A percentile compares a stretch with the other conserved stretches of the same genome.
Evolutionary conservation across 2,797 vertebrate genomes (phyloP).

Genomic region (Chiropotes sagulatus): DNA sequence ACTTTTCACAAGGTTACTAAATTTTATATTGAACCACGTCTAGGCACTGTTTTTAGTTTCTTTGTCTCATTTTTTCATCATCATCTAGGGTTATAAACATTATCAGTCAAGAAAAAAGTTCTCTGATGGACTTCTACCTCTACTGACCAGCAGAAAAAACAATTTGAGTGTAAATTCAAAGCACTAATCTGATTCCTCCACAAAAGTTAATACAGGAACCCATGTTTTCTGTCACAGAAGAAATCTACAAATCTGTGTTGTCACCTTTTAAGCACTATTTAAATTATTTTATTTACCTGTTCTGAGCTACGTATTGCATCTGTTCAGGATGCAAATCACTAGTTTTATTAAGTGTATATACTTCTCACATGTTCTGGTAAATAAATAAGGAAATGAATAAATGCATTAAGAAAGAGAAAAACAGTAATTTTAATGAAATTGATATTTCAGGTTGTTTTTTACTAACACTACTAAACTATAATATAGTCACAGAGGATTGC

Average conservation of each 20-base stretch:
- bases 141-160: background rate
- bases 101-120: background rate
- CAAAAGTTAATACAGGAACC: background rate
- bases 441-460: background rate
- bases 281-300: background rate
- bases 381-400: background rate
- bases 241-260: background rate
- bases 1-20: background rate
- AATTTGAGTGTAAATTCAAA: background rate
- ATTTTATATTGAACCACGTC: background rate
- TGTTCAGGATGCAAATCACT: background rate
- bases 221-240: background rate
- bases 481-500: background rate
- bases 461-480: background rate
- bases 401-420: background rate
- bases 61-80: background rate
- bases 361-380: background rate
- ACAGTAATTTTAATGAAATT: background rate
- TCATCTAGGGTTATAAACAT: background rate
- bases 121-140: background rate
- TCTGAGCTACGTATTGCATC: background rate
- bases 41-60: background rate
- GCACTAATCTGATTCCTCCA: background rate
- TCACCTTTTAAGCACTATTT: background rate
- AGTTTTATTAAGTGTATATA: background rate